Evolutionary conservation across 2,888 invertebrate species (phyloP).

Genomic region (Eurytoma californica): DNA sequence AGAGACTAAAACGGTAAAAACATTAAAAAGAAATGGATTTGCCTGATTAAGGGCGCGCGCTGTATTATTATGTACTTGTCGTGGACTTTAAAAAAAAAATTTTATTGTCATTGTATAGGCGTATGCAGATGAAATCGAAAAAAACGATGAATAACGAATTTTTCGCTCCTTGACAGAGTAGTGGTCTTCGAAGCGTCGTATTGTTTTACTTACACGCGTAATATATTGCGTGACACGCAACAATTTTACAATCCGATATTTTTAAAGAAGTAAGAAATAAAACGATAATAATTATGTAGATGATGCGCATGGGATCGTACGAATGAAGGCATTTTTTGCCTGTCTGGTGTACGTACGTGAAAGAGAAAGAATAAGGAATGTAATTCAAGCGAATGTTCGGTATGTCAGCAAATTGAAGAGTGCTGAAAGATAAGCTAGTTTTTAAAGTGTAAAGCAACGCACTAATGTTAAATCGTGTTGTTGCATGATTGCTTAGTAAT

Average conservation of each 20-base stretch:
- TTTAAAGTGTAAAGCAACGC: constrained; percentile 47
- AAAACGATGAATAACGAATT: constrained; percentile 37
- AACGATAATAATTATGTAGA: constrained; percentile 52
- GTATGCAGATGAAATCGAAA: constrained; percentile 31
- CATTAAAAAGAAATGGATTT: constrained; percentile 24
- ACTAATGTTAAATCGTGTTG: constrained; percentile 45
- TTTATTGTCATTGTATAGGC: constrained; percentile 49
- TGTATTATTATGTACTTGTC: constrained; percentile 54
- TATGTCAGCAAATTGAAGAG: constrained; percentile 48
- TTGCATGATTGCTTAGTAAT: constrained; percentile 46
- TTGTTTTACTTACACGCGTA: constrained; percentile 42
- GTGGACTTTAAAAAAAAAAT: constrained; percentile 60
- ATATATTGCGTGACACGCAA: constrained; percentile 42
- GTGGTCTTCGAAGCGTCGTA: constrained; percentile 17
- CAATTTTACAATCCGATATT: constrained; percentile 53
- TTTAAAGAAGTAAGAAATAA: constrained; percentile 48
- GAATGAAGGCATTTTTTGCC: constrained; percentile 53
- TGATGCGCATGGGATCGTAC: constrained; percentile 46
- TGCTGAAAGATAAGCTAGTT: constrained; percentile 50
- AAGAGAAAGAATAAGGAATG: constrained; percentile 33
- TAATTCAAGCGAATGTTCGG: constrained; percentile 54
- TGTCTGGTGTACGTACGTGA: constrained; percentile 55
- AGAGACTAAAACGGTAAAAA: constrained; percentile 19
- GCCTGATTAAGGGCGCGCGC: not conserved
- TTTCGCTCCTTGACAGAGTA: constrained; percentile 25